Base-by-base conservation (phyloP, 2,113 vertebrate species). In the Hirundichthys speculiger region DNA sequence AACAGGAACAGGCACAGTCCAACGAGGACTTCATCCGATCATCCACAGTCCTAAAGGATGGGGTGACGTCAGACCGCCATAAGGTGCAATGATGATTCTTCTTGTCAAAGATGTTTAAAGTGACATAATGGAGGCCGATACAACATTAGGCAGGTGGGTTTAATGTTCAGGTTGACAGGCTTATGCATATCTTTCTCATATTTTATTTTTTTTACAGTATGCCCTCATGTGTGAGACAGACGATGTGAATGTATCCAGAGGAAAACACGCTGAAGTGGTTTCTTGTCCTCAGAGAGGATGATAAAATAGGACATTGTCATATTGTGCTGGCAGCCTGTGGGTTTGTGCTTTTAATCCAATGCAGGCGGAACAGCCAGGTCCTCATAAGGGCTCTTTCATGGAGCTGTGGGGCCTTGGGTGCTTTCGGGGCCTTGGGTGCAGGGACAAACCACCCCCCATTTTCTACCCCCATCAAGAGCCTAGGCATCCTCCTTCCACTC, bases 361-460 rank as follows among this genome's bases (percentile, higher is more conserved):
- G 64, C 84, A 82, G 78, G 85, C 82, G 62, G 85, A 87, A 66
- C 90, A 88, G 88, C 90, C 89, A 89, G 83, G 75, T 86, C 89
- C 77, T 89, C 84, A 92, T 89, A 91, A 91, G 87, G 85, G 63
- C 48, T 85, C 83, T 84, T 92, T 91, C 80, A 84, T 84, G 74
- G 60, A 46, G 52, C 68, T 55, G 75, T 77, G 88, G 77, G 81
- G 76, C 78, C 73, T 62, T n/a, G n/a, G 80, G 79, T 82, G 69
- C 62, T 1, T 70, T 82, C 63, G 69, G 75, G 88, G 85, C 77
- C 73, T 70, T 52, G 83, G 79, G 69, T 38, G 10, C 13, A 73
- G 77, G 82, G 81, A 88, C 86, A 74, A 85, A 14, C 20, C 59
- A 18, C 62, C 78, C 48, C 21, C 34, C 50, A n/a, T 39, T 55